Conservation (phyloP, 2,113 vertebrate genomes). For the Myodes glareolus region DNA sequence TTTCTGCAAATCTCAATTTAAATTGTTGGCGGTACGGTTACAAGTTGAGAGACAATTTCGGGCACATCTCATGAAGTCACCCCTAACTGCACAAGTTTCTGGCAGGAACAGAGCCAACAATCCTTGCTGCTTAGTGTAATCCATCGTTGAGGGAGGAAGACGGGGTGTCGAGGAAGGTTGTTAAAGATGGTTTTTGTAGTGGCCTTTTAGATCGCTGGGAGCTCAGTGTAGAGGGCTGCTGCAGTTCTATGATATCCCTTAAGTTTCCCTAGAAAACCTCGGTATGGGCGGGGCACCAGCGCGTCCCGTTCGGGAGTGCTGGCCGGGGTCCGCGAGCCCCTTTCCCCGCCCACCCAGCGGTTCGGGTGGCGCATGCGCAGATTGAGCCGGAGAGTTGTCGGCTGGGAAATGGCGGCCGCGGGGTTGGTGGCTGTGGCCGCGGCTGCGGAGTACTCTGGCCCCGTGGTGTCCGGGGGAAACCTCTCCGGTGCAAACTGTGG, state of each 20-base stretch:
- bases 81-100: background rate
- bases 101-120: background rate
- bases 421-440: conserved; percentile 82
- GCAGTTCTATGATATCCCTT: no score
- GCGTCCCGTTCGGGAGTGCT: background rate
- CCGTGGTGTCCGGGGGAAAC: conserved; percentile 79
- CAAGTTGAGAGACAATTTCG: background rate
- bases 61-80: background rate
- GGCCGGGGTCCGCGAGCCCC: background rate
- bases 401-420: conserved; percentile 94
- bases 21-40: background rate
- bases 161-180: background rate
- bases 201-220: background rate
- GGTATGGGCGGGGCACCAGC: background rate
- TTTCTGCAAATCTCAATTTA: background rate
- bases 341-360: background rate
- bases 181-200: background rate
- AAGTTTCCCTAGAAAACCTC: background rate
- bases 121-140: background rate
- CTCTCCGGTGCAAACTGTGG: conserved; percentile 69
- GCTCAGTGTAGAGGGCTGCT: background rate
- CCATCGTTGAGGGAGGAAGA: background rate
- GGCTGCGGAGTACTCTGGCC: conserved; percentile 80
- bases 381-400: conserved; percentile 70
- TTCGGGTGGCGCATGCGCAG: conserved; percentile 81